Evolutionary conservation across 2,888 invertebrate genomes (phyloP).

Genomic region (Drosophila paramelanica): DNA sequence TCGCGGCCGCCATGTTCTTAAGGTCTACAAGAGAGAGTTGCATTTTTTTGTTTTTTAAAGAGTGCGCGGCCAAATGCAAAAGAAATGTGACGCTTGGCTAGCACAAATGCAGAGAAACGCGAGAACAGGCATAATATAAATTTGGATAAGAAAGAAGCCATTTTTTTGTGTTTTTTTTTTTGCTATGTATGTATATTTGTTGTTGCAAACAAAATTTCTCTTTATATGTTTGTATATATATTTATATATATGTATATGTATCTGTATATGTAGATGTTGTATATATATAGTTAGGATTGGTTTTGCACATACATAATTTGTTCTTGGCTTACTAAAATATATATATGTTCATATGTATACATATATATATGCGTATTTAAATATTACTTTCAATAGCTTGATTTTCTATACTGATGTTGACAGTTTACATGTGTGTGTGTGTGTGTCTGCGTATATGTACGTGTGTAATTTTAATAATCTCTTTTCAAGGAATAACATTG

Average conservation of each 20-base stretch:
- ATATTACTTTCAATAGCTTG: slow-evolving; percentile 48
- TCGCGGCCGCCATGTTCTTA: slow-evolving; percentile 84
- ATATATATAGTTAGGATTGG: slow-evolving; percentile 70
- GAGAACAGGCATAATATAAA: slow-evolving; percentile 35
- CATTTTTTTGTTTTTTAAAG: slow-evolving; percentile 19
- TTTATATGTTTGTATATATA: slow-evolving; percentile 46
- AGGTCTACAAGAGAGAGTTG: slow-evolving; percentile 80
- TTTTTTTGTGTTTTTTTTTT: slow-evolving; percentile 17
- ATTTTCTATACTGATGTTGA: slow-evolving; percentile 47
- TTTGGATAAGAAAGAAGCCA: slow-evolving; percentile 25
- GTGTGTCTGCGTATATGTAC: slow-evolving; percentile 46
- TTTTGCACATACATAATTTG: slow-evolving; percentile 61
- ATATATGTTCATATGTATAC: slow-evolving; percentile 39
- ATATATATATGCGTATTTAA: slow-evolving; percentile 42
- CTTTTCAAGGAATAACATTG: slow-evolving; percentile 82
- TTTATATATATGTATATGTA: slow-evolving; percentile 24
- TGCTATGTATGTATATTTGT: slow-evolving; percentile 49
- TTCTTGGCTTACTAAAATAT: slow-evolving; percentile 78
- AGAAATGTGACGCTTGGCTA: slow-evolving; percentile 41
- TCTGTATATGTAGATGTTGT: slow-evolving; percentile 48
- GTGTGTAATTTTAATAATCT: slow-evolving; percentile 77
- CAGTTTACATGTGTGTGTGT: slow-evolving; percentile 37
- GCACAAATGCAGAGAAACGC: slow-evolving; percentile 70
- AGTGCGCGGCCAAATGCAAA: slow-evolving; percentile 6
- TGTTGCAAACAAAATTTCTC: slow-evolving; percentile 51